These are phyloP conservation scores for Cydia amplana DNA, from an alignment of 1,140 invertebrate genomes.

Conservation along the genomic window DNA sequence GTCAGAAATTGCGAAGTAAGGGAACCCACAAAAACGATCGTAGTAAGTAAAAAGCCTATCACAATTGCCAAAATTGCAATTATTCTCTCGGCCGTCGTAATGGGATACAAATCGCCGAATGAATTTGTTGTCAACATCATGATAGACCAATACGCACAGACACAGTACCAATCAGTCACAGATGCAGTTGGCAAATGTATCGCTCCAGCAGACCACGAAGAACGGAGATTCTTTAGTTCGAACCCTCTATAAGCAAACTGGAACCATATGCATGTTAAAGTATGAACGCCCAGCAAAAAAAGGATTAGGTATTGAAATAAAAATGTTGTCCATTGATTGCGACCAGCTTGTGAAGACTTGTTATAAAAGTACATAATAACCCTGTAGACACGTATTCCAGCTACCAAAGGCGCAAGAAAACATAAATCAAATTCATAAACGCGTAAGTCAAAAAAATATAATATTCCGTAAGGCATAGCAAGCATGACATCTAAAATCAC, in stretches of 20 bases:
- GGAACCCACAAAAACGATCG: conserved; percentile 70
- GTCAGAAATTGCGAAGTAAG: conserved; percentile 74
- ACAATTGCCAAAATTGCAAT: conserved; percentile 61
- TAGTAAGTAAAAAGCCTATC: conserved; percentile 69
- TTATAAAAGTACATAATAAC: conserved; percentile 68
- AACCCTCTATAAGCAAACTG: conserved; percentile 64
- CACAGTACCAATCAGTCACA: conserved; percentile 69
- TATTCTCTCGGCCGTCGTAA: conserved; percentile 64
- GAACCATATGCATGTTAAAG: conserved; percentile 70
- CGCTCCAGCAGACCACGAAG: conserved; percentile 63
- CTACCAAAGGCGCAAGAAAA: conserved; percentile 59
- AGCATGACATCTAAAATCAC: conserved; percentile 64
- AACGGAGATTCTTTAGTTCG: conserved; percentile 56
- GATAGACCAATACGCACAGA: conserved; percentile 67
- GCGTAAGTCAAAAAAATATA: conserved; percentile 53
- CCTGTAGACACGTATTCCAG: conserved; percentile 60
- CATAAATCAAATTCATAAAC: conserved; percentile 51
- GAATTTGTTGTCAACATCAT: conserved; percentile 72
- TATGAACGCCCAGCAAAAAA: conserved; percentile 67
- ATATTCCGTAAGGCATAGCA: conserved; percentile 63
- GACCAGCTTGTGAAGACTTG: conserved; percentile 69
- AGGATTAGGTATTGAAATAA: conserved; percentile 69
- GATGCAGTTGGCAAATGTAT: conserved; percentile 65
- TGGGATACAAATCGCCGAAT: conserved; percentile 71
- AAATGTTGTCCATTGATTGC: conserved; percentile 74